phyloP scores from a whole-genome alignment of 2,888 invertebrate genomes.

The Anaspis maculata region DNA sequence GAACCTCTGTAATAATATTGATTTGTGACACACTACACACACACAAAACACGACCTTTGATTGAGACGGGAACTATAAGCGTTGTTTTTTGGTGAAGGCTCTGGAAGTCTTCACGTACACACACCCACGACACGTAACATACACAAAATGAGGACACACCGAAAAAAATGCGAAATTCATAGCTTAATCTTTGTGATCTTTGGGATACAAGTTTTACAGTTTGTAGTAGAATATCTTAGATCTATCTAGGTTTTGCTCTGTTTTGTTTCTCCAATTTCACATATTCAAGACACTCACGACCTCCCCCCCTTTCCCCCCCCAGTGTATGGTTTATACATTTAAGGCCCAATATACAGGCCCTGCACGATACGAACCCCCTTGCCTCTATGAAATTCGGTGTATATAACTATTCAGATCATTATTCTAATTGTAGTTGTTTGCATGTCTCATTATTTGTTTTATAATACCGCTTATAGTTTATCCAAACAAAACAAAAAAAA shows the following conservation, averaged over 20 bases:
- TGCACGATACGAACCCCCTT: slow-evolving; percentile 15
- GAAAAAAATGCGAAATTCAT: slow-evolving; percentile 33
- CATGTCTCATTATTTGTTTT: slow-evolving; percentile 37
- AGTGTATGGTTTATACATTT: slow-evolving; percentile 9
- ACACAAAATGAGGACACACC: no score
- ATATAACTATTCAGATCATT: slow-evolving; percentile 29
- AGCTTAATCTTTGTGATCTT: slow-evolving; percentile 40
- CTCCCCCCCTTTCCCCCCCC: neutral
- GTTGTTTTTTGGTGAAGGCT: slow-evolving; percentile 24
- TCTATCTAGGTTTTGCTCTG: slow-evolving; percentile 23
- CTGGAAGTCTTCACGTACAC: no score
- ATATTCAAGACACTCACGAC: neutral
- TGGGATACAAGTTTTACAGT: slow-evolving; percentile 38
- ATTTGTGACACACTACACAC: no score
- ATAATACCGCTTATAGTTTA: slow-evolving; percentile 41
- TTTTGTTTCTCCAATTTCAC: slow-evolving; percentile 10
- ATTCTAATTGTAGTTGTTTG: slow-evolving; percentile 36
- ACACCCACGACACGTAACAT: slow-evolving; percentile 23
- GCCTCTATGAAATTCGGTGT: slow-evolving; percentile 37
- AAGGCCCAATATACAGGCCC: slow-evolving; percentile 14
- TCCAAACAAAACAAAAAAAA: slow-evolving; percentile 25
- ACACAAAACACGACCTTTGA: no score
- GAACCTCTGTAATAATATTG: slow-evolving; percentile 13
- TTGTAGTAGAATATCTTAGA: slow-evolving; percentile 28
- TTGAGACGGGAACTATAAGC: slow-evolving; percentile 34